phyloP scores from a whole-genome alignment of 2,888 invertebrate genomes.

The Polietes domitor region DNA sequence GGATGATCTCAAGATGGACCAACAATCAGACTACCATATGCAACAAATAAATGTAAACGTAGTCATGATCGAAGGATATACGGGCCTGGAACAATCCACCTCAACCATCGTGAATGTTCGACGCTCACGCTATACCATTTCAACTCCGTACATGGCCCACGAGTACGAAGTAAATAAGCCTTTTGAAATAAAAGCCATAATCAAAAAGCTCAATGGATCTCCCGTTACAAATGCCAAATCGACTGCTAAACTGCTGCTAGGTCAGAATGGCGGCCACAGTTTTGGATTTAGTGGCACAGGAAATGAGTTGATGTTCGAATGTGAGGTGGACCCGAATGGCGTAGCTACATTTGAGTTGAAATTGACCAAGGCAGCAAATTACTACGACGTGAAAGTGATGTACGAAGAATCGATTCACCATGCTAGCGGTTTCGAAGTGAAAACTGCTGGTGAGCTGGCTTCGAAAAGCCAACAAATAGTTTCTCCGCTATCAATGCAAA shows the following conservation, averaged over 20 bases:
- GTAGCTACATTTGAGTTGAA: conserved; percentile 1
- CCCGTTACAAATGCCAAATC: conserved; percentile 84
- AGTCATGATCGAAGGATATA: conserved; percentile 92
- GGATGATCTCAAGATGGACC: conserved; percentile 89
- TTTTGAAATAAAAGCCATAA: conserved; percentile 89
- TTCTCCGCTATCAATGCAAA: not conserved
- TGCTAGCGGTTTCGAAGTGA: not conserved
- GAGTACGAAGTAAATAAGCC: conserved; percentile 94
- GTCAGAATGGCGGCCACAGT: not conserved
- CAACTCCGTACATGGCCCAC: conserved; percentile 90
- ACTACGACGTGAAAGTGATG: not conserved
- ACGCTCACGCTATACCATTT: conserved; percentile 87
- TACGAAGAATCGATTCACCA: conserved; percentile 2
- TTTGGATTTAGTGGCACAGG: not conserved
- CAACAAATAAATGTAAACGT: conserved; percentile 84
- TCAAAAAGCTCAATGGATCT: conserved; percentile 78
- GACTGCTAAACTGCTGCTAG: conserved; percentile 80
- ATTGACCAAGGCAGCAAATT: not conserved
- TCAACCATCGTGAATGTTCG: conserved; percentile 88
- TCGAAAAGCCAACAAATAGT: not conserved
- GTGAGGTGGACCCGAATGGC: conserved; percentile 5
- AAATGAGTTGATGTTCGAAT: conserved; percentile 10
- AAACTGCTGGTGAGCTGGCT: not conserved
- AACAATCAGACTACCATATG: not conserved
- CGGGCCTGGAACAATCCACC: conserved; percentile 88